Evolutionary conservation across 2,888 invertebrate genomes (phyloP).

Genomic region (Thera obeliscata): DNA sequence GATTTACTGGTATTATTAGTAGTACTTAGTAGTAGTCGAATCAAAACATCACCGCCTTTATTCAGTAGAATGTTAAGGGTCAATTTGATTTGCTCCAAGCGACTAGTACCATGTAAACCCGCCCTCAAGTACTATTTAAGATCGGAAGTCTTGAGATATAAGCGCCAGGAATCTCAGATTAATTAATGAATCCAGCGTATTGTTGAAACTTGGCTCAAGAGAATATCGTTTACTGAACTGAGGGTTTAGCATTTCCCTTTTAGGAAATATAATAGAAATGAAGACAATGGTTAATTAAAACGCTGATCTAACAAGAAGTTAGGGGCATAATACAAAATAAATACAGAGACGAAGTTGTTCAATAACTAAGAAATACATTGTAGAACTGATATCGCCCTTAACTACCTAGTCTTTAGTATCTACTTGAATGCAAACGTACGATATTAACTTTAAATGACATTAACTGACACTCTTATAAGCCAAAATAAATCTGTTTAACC

Average conservation of each 20-base stretch:
- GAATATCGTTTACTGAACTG: constrained; percentile 32
- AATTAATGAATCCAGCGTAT: constrained; percentile 31
- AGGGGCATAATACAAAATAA: not conserved
- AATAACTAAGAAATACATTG: not conserved
- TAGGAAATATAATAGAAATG: not conserved
- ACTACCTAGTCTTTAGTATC: too few relatives aligned
- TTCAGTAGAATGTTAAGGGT: too few relatives aligned
- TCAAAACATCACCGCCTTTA: too few relatives aligned
- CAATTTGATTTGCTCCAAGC: not conserved
- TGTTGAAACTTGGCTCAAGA: constrained; percentile 21
- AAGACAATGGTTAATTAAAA: not conserved
- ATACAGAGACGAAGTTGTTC: not conserved
- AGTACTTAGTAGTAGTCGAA: too few relatives aligned
- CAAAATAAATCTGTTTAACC: too few relatives aligned
- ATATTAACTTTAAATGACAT: too few relatives aligned
- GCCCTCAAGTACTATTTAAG: constrained; percentile 36
- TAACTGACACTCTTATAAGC: too few relatives aligned
- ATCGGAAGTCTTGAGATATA: constrained; percentile 42
- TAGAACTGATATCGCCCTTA: not conserved
- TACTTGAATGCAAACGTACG: too few relatives aligned
- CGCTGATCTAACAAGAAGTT: not conserved
- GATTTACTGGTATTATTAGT: too few relatives aligned
- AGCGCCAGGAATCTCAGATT: constrained; percentile 41
- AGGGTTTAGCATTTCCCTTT: not conserved
- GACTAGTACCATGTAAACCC: constrained; percentile 18